Conservation (phyloP, 2,113 vertebrate species). For the Puffinus mauretanicus region DNA sequence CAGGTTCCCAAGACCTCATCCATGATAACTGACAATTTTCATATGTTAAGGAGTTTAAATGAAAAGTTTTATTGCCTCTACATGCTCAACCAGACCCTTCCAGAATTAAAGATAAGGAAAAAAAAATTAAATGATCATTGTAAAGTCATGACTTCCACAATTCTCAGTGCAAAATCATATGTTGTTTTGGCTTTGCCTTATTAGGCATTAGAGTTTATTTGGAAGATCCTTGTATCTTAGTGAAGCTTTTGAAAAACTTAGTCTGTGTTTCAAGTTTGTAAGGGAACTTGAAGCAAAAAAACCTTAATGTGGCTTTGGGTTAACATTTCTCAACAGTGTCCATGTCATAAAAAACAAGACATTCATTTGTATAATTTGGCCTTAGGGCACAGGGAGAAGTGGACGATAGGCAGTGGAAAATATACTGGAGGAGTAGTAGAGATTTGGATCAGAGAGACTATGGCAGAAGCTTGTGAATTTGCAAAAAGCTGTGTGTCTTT, state of each 20-base stretch:
- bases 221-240: neutral
- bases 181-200: neutral
- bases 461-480: constrained; percentile 13
- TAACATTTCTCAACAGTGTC: constrained; percentile 22
- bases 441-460: neutral
- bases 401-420: neutral
- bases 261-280: neutral
- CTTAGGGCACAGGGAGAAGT: neutral
- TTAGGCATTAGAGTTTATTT: neutral
- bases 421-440: neutral
- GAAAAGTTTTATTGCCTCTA: neutral
- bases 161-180: neutral
- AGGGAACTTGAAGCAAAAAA: constrained; percentile 5
- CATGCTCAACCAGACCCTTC: neutral
- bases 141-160: neutral
- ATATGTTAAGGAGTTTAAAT: neutral
- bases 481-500: neutral
- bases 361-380: constrained; percentile 41
- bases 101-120: neutral
- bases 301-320: neutral
- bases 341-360: neutral
- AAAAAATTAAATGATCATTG: neutral
- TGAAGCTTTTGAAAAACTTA: neutral
- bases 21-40: neutral
- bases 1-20: neutral